A percentile compares a stretch with the other conserved stretches of the same genome.
These are phyloP conservation scores for Taenaris catops DNA, from an alignment of 2,888 invertebrate genomes.

Conservation along the genomic window DNA sequence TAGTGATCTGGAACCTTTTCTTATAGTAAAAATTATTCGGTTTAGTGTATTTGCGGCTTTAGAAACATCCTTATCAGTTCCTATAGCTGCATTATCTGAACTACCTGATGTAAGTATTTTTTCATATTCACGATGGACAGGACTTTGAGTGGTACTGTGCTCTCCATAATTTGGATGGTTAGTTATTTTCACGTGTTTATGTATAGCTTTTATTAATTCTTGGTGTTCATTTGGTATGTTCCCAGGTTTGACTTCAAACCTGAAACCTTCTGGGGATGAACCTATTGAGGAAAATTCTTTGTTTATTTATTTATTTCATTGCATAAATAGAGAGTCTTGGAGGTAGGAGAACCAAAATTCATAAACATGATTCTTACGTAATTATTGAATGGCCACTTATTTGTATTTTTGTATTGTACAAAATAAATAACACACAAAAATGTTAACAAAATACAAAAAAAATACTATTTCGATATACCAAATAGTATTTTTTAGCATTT, in stretches of 20 bases:
- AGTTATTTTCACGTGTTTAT: constrained; percentile 33
- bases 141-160: not conserved
- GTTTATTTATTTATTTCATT: not conserved
- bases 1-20: constrained; percentile 15
- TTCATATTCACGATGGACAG: constrained; percentile 4
- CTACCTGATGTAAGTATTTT: not conserved
- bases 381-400: too few species aligned
- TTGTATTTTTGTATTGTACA: too few species aligned
- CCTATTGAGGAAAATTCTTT: constrained; percentile 1
- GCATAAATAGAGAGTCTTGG: too few species aligned
- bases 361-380: too few species aligned
- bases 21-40: constrained; percentile 5
- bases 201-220: constrained; percentile 25
- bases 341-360: too few species aligned
- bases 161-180: not conserved
- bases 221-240: constrained; percentile 22
- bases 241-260: constrained; percentile 32
- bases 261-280: constrained; percentile 30
- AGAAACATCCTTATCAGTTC: too few species aligned
- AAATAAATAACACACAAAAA: too few species aligned
- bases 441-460: not conserved
- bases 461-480: not conserved
- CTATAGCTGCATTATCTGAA: not conserved
- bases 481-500: not conserved
- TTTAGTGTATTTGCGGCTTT: constrained; percentile 1